Percentiles rank a stretch among this genome's conserved stretches.
Conservation (phyloP, 2,113 vertebrate species). For the Kryptolebias marmoratus region DNA sequence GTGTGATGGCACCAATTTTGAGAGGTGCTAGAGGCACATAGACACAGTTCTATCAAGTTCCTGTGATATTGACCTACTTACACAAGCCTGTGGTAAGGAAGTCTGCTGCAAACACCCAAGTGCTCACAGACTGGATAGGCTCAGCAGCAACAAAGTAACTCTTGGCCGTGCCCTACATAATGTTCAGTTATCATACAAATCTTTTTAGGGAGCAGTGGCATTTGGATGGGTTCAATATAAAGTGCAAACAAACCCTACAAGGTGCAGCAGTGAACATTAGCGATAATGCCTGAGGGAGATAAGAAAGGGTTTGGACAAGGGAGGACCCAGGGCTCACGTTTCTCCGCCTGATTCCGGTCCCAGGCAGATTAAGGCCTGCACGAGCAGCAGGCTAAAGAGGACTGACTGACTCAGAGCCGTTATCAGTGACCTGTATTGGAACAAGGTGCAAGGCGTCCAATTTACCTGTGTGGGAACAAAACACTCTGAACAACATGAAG, state of each 20-base stretch:
- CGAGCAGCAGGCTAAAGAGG: conserved; percentile 54
- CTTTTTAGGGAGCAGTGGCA: neutral
- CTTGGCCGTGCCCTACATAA: neutral
- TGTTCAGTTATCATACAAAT: neutral
- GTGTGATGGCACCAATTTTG: conserved; percentile 45
- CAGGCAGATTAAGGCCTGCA: conserved; percentile 72
- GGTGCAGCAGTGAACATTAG: neutral
- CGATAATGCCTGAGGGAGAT: neutral
- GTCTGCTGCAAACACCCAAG: conserved; percentile 45
- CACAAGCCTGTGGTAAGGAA: conserved; percentile 45
- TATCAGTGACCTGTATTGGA: conserved; percentile 65
- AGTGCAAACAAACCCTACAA: neutral
- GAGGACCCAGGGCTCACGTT: conserved; percentile 70
- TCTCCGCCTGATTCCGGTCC: conserved; percentile 57
- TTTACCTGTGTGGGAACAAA: neutral
- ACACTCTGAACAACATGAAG: neutral
- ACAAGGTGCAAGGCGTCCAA: neutral
- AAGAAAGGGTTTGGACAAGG: conserved; percentile 17
- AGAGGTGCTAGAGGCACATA: conserved; percentile 49
- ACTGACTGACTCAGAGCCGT: conserved; percentile 58
- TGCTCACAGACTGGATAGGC: neutral
- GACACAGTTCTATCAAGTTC: conserved; percentile 58
- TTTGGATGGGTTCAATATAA: neutral
- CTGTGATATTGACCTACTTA: conserved; percentile 76
- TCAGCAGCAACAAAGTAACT: conserved; percentile 14